Base-by-base conservation (phyloP, 2,797 vertebrate species). In the Enteromius mattozi region DNA sequence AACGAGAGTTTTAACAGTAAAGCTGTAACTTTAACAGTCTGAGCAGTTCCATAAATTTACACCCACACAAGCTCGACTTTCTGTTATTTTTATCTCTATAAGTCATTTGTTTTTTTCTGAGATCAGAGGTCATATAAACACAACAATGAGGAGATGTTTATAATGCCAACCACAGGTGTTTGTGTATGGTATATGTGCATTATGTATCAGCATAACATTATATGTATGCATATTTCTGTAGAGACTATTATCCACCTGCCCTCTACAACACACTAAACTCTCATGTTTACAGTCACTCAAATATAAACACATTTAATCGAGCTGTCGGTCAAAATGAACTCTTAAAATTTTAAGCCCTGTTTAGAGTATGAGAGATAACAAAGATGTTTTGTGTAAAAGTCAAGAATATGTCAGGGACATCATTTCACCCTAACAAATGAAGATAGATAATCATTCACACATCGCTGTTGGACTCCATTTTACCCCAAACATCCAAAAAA, bases 231-330 rank as follows among this genome's bases (percentile, higher is more conserved):
- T 42, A 2, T 45, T 54, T 83, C 42, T 30, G 21, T 45, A 30
- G 47, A 37, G 40, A 21, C 63, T 77, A 30, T 69, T 35, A 78
- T 77, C 66, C 65, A 17, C 37, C 74, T 69, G 47, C 49, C 47
- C 59, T 66, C 8, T 8, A 35, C n/a, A 68, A 56, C 81, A 83
- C n/a, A 68, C 47, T 37, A 54, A 56, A 42, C n/a, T 16, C 13
- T 83, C n/a, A 51, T 66, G 81, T 76, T 82, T 76, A 76, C 49
- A 66, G 71, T 76, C 63, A 77, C 47, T 76, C 63, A 59, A 33
- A 78, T 45, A 75, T 51, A 75, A 75, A 65, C 59, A 82, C 30
- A 59, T 75, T 74, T 82, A 51, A 75, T 13, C 75, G 70, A 82
- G 70, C 21, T 75, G 81, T 35, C 42, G 10, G 21, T 82, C 70